phyloP scores from a whole-genome alignment of 2,888 invertebrate genomes.

The Leucophenga maculata region DNA sequence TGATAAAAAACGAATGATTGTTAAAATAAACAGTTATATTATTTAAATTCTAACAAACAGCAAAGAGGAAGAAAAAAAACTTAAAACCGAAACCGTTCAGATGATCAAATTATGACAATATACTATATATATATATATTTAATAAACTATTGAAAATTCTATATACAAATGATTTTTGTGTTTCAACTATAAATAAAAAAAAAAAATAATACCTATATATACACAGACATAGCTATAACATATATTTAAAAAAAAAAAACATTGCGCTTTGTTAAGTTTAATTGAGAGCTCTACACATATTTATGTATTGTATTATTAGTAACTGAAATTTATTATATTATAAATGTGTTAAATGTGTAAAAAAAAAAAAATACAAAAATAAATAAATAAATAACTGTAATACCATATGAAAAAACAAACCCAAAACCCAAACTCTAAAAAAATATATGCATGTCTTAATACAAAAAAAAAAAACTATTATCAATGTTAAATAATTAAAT shows the following conservation, averaged over 20 bases:
- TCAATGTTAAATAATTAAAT: slow-evolving; percentile 8
- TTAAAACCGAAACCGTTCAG: slow-evolving; percentile 17
- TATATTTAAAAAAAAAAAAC: no score
- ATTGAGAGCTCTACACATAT: neutral
- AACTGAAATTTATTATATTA: slow-evolving; percentile 5
- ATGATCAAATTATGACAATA: slow-evolving; percentile 18
- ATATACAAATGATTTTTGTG: no score
- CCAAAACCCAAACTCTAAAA: no score
- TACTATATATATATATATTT: slow-evolving; percentile 11
- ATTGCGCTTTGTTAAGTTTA: no score
- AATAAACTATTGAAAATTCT: neutral
- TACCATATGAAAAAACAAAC: neutral
- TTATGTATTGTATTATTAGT: no score
- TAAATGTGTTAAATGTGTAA: neutral
- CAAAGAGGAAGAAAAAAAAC: neutral
- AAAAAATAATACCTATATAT: neutral
- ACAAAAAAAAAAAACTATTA: slow-evolving; percentile 4
- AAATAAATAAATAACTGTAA: no score
- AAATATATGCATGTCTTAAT: no score
- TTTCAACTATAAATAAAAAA: neutral
- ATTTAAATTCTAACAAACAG: neutral
- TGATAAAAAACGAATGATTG: no score
- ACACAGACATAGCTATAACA: no score
- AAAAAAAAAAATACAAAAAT: neutral
- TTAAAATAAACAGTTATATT: neutral